Conservation (phyloP, 2,888 invertebrate genomes). For the Pimpla rufipes region DNA sequence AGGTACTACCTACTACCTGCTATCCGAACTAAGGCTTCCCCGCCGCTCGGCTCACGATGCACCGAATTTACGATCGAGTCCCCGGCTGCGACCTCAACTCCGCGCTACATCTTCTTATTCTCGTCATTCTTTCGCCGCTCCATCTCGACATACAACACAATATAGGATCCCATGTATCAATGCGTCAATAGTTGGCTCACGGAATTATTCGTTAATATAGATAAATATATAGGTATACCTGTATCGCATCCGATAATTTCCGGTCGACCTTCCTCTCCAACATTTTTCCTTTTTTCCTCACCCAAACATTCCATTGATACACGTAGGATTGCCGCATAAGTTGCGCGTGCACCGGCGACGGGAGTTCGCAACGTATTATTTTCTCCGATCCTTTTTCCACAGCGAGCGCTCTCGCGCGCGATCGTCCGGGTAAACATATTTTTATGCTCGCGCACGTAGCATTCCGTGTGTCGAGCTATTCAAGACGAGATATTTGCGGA, state of each 20-base stretch:
- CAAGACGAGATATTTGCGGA: slow-evolving; percentile 25
- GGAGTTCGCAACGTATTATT: slow-evolving; percentile 45
- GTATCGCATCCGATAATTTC: slow-evolving; percentile 42
- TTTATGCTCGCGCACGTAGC: slow-evolving; percentile 33
- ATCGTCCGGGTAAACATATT: slow-evolving; percentile 34
- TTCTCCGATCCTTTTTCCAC: slow-evolving; percentile 34
- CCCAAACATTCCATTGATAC: slow-evolving; percentile 35
- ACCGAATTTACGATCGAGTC: slow-evolving; percentile 47
- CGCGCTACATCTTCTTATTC: slow-evolving; percentile 18
- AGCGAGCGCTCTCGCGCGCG: background rate
- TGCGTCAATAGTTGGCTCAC: no score
- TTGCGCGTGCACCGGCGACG: slow-evolving; percentile 12
- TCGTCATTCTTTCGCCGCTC: background rate
- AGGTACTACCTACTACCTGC: no score
- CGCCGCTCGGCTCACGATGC: slow-evolving; percentile 1
- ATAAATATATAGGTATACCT: no score
- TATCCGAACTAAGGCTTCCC: slow-evolving; percentile 47
- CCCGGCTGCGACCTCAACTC: slow-evolving; percentile 21
- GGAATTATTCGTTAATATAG: no score
- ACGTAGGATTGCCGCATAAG: slow-evolving; percentile 55
- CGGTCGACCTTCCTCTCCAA: slow-evolving; percentile 50
- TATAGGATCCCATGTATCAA: no score
- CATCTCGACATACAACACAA: no score
- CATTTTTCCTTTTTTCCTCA: slow-evolving; percentile 21
- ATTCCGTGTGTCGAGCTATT: slow-evolving; percentile 42